phyloP scores from a whole-genome alignment of 2,888 invertebrate genomes.

The Aphodius granarius region DNA sequence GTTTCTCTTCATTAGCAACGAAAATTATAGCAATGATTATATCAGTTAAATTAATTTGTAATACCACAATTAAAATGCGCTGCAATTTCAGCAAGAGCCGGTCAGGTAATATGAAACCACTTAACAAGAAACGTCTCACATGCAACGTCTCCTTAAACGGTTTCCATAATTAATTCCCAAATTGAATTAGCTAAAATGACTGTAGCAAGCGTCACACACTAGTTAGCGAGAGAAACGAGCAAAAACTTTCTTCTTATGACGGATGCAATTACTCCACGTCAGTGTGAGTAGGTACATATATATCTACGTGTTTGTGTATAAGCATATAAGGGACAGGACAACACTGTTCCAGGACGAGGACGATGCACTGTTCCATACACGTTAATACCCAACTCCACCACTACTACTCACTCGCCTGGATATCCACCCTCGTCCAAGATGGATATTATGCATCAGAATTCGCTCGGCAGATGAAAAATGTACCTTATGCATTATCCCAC shows the following conservation, averaged over 20 bases:
- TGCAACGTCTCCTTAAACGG: neutral
- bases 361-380: neutral
- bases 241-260: neutral
- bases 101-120: neutral
- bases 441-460: neutral
- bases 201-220: too few species aligned
- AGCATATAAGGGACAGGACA: neutral
- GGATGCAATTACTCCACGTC: neutral
- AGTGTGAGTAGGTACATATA: neutral
- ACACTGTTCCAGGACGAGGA: neutral
- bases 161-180: neutral
- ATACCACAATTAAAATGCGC: neutral
- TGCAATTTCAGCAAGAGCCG: neutral
- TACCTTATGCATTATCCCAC: neutral
- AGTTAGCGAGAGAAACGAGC: too few species aligned
- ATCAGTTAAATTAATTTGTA: neutral
- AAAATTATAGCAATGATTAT: neutral
- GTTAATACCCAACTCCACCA: neutral
- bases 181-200: neutral
- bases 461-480: neutral
- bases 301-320: neutral
- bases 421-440: neutral
- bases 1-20: too few species aligned
- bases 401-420: neutral
- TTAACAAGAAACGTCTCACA: neutral